Evolutionary conservation across 2,113 vertebrate species (phyloP).

Genomic region (Leucosticte australis): DNA sequence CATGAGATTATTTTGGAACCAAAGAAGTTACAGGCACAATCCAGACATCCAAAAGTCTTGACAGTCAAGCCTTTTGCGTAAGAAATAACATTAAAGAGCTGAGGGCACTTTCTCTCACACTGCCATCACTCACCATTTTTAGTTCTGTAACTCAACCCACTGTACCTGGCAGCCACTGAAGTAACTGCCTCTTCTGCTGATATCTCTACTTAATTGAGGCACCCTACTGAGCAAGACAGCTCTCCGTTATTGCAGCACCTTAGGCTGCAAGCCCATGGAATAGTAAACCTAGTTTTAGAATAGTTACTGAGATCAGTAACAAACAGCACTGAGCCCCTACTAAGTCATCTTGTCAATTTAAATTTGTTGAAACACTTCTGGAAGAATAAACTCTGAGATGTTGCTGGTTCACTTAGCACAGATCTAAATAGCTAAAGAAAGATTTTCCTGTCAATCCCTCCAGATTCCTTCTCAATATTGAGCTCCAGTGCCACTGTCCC

Average conservation of each 20-base stretch:
- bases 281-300: background rate
- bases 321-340: background rate
- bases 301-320: background rate
- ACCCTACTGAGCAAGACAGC: background rate
- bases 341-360: background rate
- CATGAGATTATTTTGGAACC: background rate
- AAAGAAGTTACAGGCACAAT: background rate
- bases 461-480: background rate
- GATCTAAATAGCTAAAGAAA: background rate
- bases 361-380: background rate
- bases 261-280: background rate
- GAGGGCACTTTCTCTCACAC: background rate
- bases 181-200: background rate
- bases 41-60: background rate
- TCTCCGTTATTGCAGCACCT: background rate
- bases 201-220: background rate
- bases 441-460: background rate
- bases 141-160: background rate
- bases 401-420: background rate
- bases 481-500: background rate
- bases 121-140: background rate
- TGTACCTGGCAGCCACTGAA: background rate
- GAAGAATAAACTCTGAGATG: background rate
- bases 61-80: background rate
- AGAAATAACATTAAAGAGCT: background rate